These are phyloP conservation scores for Pocillopora grandis DNA, from an alignment of 92 coral and sea anemone species.

Conservation along the genomic window DNA sequence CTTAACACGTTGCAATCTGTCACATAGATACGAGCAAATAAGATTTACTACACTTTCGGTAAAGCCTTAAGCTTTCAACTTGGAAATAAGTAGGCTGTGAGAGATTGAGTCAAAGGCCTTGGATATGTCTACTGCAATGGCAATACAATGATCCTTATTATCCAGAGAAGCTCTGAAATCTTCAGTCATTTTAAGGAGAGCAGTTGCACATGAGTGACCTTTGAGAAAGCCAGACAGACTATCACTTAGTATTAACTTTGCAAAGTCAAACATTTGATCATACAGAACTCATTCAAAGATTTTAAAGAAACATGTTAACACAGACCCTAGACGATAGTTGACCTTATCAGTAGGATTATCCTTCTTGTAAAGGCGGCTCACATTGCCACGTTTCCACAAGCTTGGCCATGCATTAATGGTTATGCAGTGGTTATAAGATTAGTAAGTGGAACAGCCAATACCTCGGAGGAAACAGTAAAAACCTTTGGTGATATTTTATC, in stretches of 20 bases:
- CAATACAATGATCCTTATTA: constrained; percentile 12
- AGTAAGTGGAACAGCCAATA: constrained; percentile 8
- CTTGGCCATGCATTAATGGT: constrained; percentile 25
- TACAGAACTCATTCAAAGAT: constrained; percentile 22
- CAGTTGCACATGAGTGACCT: constrained; percentile 35
- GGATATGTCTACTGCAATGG: too few species aligned
- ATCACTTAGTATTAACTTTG: constrained; percentile 11
- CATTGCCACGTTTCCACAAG: constrained; percentile 57
- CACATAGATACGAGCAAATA: too few species aligned
- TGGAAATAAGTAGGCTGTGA: too few species aligned
- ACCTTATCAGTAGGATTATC: constrained; percentile 19
- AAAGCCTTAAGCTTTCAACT: too few species aligned
- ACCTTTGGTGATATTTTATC: constrained; percentile 46
- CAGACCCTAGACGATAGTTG: constrained; percentile 35
- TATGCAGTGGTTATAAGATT: constrained; percentile 38
- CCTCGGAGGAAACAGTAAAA: constrained; percentile 34
- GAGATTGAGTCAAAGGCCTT: too few species aligned
- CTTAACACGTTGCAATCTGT: too few species aligned
- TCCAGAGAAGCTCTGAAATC: constrained; percentile 39
- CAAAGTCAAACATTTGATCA: constrained; percentile 1
- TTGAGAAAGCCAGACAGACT: constrained; percentile 43
- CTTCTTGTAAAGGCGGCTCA: constrained; percentile 44
- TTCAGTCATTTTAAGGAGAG: constrained; percentile 43
- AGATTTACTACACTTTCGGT: too few species aligned
- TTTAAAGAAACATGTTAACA: constrained; percentile 28